Conservation (phyloP, 2,113 vertebrate species). For the Vulpes lagopus region DNA sequence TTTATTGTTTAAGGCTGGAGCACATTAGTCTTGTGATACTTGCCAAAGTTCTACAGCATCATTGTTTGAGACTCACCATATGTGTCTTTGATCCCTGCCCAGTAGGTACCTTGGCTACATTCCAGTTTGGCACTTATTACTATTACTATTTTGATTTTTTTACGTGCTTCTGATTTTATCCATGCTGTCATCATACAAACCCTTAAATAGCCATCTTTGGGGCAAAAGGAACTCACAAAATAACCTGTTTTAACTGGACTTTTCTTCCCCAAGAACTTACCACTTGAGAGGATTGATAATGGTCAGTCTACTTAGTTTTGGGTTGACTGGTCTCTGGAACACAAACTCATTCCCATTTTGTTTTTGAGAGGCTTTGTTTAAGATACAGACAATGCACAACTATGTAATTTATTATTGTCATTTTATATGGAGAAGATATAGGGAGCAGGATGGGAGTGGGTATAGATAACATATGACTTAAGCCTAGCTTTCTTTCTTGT, state of each 20-base stretch:
- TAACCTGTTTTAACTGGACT: constrained; percentile 75
- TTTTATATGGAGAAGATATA: not conserved
- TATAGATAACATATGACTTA: not conserved
- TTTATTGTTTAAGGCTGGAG: constrained; percentile 81
- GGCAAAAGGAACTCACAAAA: constrained; percentile 73
- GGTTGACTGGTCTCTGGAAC: not conserved
- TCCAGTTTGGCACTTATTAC: constrained; percentile 83
- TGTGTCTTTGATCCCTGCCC: constrained; percentile 86
- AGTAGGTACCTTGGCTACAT: constrained; percentile 83
- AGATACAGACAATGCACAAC: not conserved
- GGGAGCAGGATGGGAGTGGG: not conserved
- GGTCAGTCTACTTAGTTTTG: not conserved
- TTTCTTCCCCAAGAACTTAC: constrained; percentile 68
- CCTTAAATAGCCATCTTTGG: constrained; percentile 73
- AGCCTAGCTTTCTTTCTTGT: not conserved
- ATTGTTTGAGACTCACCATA: constrained; percentile 86
- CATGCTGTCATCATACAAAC: constrained; percentile 83
- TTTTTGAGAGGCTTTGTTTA: constrained; percentile 39
- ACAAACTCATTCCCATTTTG: not conserved
- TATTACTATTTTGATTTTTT: constrained; percentile 83
- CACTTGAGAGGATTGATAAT: not conserved
- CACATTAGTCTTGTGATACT: constrained; percentile 76
- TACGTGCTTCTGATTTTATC: constrained; percentile 85
- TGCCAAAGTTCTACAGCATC: constrained; percentile 85
- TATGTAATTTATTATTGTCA: not conserved